Percentiles rank a stretch among this genome's conserved stretches.
Evolutionary conservation across 2,888 invertebrate species (phyloP).

Genomic region (Drosophila koepferae): DNA sequence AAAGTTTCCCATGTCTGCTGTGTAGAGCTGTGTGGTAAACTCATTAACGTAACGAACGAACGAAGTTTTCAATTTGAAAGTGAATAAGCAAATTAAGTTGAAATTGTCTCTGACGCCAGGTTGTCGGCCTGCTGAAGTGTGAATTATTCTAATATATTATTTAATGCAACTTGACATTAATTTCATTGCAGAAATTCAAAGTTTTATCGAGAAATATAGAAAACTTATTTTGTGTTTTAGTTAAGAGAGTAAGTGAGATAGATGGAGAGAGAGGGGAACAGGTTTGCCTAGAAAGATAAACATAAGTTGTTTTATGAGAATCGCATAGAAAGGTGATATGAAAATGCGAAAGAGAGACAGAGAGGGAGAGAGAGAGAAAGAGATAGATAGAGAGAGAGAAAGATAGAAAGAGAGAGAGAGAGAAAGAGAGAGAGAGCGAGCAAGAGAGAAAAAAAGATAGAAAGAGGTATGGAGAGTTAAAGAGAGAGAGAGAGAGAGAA

Average conservation of each 20-base stretch:
- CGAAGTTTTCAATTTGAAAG: constrained; percentile 15
- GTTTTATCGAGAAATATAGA: no score
- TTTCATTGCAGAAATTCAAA: neutral
- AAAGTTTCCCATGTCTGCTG: constrained; percentile 4
- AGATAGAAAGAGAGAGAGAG: no score
- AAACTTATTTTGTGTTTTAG: neutral
- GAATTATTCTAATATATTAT: neutral
- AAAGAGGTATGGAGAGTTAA: no score
- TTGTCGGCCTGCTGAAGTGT: neutral
- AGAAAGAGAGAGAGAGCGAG: no score
- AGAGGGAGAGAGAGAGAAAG: neutral
- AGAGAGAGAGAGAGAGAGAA: no score
- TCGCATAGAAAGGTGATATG: no score
- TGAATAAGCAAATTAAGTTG: neutral
- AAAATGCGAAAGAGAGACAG: no score
- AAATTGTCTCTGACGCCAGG: neutral
- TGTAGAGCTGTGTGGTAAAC: constrained; percentile 2
- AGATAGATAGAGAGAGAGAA: neutral
- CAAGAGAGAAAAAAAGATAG: no score
- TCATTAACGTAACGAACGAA: constrained; percentile 2
- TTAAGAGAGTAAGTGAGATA: neutral
- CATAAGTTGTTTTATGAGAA: neutral
- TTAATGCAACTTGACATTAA: neutral
- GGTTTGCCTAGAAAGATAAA: no score
- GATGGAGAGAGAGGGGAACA: neutral